Base-by-base conservation (phyloP, 2,797 vertebrate species). In the Thunnus albacares region DNA sequence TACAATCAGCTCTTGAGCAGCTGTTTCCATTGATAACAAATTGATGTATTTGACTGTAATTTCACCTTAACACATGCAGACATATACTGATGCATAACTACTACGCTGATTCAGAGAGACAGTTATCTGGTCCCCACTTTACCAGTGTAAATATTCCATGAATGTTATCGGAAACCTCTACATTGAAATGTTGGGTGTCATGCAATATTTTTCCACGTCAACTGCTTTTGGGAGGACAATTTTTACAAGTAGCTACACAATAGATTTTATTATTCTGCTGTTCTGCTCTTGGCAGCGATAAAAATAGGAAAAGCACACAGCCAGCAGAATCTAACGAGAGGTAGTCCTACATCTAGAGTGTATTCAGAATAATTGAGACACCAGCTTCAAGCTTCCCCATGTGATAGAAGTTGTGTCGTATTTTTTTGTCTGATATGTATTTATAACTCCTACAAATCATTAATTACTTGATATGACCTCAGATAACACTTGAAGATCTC, bases 1-100 rank as follows among this genome's bases (percentile, higher is more conserved):
- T 75, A 77, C 86, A 85, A 87, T 86, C 83, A 53, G 62, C 28
- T 76, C 68, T 53, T n/a, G 45, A 75, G 77, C 92, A 90, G 86
- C 90, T 92, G 90, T 75, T 87, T 80, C 58, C 87, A 75, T 87
- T 85, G 90, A 94, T 93, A 93, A 91, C 90, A 90, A 82, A 85
- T 64, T 80, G 89, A 89, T 87, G 84, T 76, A 89, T 90, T 84
- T 84, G 70, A 81, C 77, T 73, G 73, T 86, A 87, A 88, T 86
- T 80, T 83, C 56, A 38, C 67, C 53, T 75, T 56, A 69, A 79
- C 55, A 57, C 52, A 53, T 22, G 52, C 73, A 58, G 5, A 71
- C 77, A 73, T 28, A 26, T 63, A 41, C n/a, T n/a, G 59, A 84
- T 41, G 61, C 65, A 55, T 62, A 80, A 53, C 79, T 41, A 24